Evolutionary conservation across 2,797 vertebrate genomes (phyloP).

Genomic region (Fistularia tabacaria): DNA sequence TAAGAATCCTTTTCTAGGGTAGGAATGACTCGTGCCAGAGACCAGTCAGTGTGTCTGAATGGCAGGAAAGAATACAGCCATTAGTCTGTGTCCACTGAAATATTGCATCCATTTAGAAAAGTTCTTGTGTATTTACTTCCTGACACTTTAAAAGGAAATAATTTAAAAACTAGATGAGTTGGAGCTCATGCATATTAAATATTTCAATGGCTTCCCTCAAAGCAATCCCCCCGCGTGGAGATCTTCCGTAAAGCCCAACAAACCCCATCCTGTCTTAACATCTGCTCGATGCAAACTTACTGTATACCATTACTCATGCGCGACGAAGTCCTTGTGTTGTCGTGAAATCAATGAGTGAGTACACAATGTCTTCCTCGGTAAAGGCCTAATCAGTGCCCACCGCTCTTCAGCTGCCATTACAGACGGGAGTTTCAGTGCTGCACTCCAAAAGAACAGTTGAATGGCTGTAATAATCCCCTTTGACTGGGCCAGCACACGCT

Average conservation of each 20-base stretch:
- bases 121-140: conserved; percentile 29
- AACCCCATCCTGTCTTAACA: conserved; percentile 1
- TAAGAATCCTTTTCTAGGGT: conserved; percentile 15
- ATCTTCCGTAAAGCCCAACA: conserved; percentile 2
- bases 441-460: conserved; percentile 29
- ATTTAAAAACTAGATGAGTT: conserved; percentile 15
- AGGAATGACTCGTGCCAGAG: conserved; percentile 21
- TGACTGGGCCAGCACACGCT: conserved; percentile 29
- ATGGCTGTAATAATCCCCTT: conserved; percentile 49
- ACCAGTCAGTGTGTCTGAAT: conserved; percentile 49
- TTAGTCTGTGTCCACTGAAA: conserved; percentile 53
- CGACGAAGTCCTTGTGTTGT: conserved; percentile 12
- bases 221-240: conserved; percentile 1
- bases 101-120: conserved; percentile 43
- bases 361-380: conserved; percentile 20
- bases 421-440: conserved; percentile 22
- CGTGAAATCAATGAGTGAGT: conserved; percentile 46
- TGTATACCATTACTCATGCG: conserved; percentile 9
- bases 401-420: conserved; percentile 43
- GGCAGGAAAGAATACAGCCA: conserved; percentile 46
- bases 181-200: conserved; percentile 30
- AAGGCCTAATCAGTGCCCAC: conserved; percentile 48
- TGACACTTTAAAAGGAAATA: conserved; percentile 31
- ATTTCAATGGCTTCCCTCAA: background rate
- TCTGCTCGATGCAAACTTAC: conserved; percentile 4